Conservation (phyloP, 2,113 vertebrate genomes). For the Piliocolobus tephrosceles region DNA sequence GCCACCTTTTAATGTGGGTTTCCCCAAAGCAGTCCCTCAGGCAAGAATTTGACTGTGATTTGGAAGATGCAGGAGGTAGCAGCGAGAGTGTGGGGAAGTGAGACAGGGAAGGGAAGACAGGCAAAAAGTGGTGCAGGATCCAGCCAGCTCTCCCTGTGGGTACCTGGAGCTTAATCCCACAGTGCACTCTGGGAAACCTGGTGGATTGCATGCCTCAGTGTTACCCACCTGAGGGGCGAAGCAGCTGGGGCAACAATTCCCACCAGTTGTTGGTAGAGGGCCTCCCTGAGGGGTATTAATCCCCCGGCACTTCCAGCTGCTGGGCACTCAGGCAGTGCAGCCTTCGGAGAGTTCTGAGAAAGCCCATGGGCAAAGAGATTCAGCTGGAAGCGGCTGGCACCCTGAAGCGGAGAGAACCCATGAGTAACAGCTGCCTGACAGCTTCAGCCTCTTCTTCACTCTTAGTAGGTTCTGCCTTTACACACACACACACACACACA, state of each 20-base stretch:
- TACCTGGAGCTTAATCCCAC: too few relatives aligned
- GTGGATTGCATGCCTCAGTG: neutral
- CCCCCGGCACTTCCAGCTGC: neutral
- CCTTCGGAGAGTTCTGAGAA: neutral
- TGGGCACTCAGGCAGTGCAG: neutral
- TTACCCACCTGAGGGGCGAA: rapidly evolving
- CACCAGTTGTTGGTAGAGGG: neutral
- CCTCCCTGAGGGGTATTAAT: neutral
- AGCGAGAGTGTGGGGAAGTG: neutral
- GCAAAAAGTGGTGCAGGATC: rapidly evolving
- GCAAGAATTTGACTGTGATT: neutral
- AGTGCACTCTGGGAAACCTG: neutral
- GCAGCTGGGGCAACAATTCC: neutral
- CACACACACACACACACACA: neutral
- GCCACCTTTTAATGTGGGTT: neutral
- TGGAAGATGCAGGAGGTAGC: neutral
- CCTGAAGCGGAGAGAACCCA: neutral
- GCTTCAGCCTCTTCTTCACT: neutral
- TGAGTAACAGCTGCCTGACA: neutral
- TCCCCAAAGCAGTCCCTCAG: neutral
- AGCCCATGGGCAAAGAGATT: neutral
- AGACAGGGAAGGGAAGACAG: neutral
- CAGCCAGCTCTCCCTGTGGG: too few relatives aligned
- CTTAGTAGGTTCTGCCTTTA: neutral
- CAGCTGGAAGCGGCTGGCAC: neutral